phyloP scores from a whole-genome alignment of 2,888 invertebrate species.

The Balanococcus diminutus region DNA sequence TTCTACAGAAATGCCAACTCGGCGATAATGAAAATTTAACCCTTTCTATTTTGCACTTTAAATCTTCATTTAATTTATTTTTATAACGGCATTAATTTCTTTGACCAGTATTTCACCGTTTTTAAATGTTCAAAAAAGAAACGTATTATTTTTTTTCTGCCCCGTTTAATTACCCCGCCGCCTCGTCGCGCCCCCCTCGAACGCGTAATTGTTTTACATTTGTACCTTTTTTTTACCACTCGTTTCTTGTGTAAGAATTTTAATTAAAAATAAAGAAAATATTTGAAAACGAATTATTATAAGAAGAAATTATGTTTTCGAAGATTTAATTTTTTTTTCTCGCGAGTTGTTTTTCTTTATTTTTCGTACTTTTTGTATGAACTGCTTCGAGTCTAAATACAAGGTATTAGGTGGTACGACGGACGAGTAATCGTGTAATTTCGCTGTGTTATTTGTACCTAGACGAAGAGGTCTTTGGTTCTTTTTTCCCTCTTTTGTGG shows the following conservation, averaged over 20 bases:
- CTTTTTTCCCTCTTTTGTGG: too few relatives aligned
- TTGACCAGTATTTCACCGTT: constrained; percentile 54
- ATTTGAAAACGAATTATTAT: constrained; percentile 52
- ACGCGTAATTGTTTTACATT: constrained; percentile 50
- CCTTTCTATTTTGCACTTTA: constrained; percentile 55
- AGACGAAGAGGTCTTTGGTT: too few relatives aligned
- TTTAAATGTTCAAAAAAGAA: constrained; percentile 53
- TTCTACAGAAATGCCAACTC: constrained; percentile 55
- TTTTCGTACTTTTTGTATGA: neutral
- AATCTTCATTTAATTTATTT: constrained; percentile 55
- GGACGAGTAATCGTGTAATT: too few relatives aligned
- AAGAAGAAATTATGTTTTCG: constrained; percentile 37
- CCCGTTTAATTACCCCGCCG: constrained; percentile 50
- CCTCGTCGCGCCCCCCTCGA: neutral
- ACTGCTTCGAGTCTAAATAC: neutral
- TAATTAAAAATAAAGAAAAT: constrained; percentile 55
- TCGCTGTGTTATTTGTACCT: too few relatives aligned
- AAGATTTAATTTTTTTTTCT: constrained; percentile 34
- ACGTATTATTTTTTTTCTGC: constrained; percentile 50
- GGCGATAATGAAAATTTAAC: constrained; percentile 55
- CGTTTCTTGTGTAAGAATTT: constrained; percentile 35
- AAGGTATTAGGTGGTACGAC: too few relatives aligned
- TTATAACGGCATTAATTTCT: constrained; percentile 55
- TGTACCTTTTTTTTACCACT: constrained; percentile 46
- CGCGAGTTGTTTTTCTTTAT: neutral